Percentiles rank a stretch among this genome's conserved stretches.
phyloP scores from a whole-genome alignment of 2,888 invertebrate genomes.

The Tenthredo distinguenda region DNA sequence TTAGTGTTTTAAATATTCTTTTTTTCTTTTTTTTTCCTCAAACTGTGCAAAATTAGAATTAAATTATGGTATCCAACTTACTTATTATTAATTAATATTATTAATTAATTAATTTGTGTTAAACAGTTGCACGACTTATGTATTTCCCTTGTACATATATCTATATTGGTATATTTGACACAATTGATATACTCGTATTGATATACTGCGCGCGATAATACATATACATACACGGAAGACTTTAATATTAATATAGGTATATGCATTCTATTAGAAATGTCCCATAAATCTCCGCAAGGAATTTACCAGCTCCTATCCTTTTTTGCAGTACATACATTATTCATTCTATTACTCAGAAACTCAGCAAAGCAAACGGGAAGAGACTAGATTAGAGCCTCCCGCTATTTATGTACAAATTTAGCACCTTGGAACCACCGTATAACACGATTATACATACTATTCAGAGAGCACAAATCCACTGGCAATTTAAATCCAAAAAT shows the following conservation, averaged over 20 bases:
- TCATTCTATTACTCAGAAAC: not conserved
- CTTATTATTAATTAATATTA: not conserved
- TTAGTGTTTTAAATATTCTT: not conserved
- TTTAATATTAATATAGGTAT: constrained; percentile 13
- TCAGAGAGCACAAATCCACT: not conserved
- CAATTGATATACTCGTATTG: constrained; percentile 3
- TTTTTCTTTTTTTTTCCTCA: not conserved
- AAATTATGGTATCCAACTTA: constrained; percentile 27
- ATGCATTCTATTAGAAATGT: not conserved
- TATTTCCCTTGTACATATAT: not conserved
- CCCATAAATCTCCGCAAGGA: not conserved
- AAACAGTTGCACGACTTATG: constrained; percentile 5
- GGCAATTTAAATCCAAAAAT: not conserved
- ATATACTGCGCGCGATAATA: not conserved
- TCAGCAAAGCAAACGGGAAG: not conserved
- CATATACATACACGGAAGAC: constrained; percentile 41
- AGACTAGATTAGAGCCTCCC: constrained; percentile 18
- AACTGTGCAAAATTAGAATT: constrained; percentile 24
- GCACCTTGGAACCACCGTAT: constrained; percentile 22
- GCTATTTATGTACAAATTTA: constrained; percentile 27
- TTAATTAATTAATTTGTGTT: constrained; percentile 16
- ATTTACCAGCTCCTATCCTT: not conserved
- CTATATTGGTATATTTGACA: constrained; percentile 3
- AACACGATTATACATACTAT: not conserved
- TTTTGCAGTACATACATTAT: not conserved